Evolutionary conservation across 2,113 vertebrate genomes (phyloP).

Genomic region (Acrocephalus arundinaceus): DNA sequence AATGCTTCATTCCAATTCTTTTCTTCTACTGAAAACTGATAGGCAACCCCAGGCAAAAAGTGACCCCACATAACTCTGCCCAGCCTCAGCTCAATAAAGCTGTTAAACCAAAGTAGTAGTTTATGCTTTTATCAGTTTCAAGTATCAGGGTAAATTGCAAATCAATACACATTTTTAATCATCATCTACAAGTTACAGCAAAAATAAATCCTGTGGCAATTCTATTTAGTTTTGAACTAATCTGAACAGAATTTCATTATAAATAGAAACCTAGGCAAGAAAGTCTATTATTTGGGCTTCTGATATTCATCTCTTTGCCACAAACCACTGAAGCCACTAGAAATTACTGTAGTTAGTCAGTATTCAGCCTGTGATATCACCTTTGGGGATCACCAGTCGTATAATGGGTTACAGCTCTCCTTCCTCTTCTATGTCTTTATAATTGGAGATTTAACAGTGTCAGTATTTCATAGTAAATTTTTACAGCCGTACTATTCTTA

Average conservation of each 20-base stretch:
- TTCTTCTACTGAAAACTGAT: slow-evolving; percentile 56
- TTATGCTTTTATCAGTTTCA: slow-evolving; percentile 46
- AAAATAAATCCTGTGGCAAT: slow-evolving; percentile 40
- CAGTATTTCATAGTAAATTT: slow-evolving; percentile 41
- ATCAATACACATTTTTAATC: slow-evolving; percentile 59
- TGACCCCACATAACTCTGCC: slow-evolving; percentile 46
- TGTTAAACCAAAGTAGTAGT: slow-evolving; percentile 31
- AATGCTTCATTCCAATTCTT: slow-evolving; percentile 57
- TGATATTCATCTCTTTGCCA: slow-evolving; percentile 39
- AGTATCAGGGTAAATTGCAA: slow-evolving; percentile 30
- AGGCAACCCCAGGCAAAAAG: slow-evolving; percentile 46
- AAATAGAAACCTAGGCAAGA: slow-evolving; percentile 35
- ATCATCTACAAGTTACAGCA: slow-evolving; percentile 19
- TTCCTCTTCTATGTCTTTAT: slow-evolving; percentile 49
- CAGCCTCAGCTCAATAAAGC: slow-evolving; percentile 38
- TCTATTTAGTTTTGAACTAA: slow-evolving; percentile 14
- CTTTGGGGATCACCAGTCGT: slow-evolving; percentile 13
- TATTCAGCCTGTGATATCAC: slow-evolving; percentile 39
- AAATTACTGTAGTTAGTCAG: slow-evolving; percentile 52
- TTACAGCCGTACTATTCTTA: background rate
- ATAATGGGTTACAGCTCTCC: slow-evolving; percentile 41
- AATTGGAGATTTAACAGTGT: slow-evolving; percentile 44
- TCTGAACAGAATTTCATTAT: slow-evolving; percentile 31
- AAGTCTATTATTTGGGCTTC: slow-evolving; percentile 36
- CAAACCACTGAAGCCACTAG: slow-evolving; percentile 46